phyloP scores from a whole-genome alignment of 2,113 vertebrate species.

The Cochlearius cochlearius region DNA sequence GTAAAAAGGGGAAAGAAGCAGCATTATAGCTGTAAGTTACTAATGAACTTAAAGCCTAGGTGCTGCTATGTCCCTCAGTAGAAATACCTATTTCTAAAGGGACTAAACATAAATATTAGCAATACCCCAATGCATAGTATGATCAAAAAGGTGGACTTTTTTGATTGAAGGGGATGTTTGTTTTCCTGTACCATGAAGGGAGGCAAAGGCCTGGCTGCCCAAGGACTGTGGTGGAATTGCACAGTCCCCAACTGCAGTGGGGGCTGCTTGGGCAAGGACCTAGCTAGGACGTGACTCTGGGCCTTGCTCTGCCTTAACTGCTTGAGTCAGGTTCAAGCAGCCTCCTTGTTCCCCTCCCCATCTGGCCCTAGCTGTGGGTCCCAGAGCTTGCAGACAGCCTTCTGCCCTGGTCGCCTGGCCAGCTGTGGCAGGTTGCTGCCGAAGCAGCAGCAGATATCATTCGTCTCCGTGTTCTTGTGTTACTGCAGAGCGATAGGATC shows the following conservation, averaged over 20 bases:
- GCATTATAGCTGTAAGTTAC: neutral
- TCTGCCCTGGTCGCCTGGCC: neutral
- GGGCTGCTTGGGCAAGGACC: neutral
- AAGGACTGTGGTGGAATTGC: neutral
- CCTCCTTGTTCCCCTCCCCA: neutral
- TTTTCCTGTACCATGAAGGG: neutral
- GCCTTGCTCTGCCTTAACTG: neutral
- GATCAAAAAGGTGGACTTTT: neutral
- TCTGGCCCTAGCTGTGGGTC: neutral
- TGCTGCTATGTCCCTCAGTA: neutral
- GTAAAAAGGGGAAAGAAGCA: neutral
- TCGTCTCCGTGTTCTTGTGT: neutral
- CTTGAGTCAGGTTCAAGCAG: neutral
- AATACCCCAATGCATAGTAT: neutral
- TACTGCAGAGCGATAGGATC: neutral
- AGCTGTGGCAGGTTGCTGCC: neutral
- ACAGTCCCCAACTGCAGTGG: accelerated
- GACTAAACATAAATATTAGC: neutral
- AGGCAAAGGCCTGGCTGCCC: neutral
- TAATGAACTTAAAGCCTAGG: neutral
- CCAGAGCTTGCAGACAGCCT: neutral
- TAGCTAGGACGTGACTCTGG: neutral
- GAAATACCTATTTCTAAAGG: neutral
- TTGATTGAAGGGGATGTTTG: neutral
- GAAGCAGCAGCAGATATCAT: neutral